A percentile compares a stretch with the other conserved stretches of the same genome.
Evolutionary conservation across 2,888 invertebrate genomes (phyloP).

Genomic region (Drosophila barbarae): DNA sequence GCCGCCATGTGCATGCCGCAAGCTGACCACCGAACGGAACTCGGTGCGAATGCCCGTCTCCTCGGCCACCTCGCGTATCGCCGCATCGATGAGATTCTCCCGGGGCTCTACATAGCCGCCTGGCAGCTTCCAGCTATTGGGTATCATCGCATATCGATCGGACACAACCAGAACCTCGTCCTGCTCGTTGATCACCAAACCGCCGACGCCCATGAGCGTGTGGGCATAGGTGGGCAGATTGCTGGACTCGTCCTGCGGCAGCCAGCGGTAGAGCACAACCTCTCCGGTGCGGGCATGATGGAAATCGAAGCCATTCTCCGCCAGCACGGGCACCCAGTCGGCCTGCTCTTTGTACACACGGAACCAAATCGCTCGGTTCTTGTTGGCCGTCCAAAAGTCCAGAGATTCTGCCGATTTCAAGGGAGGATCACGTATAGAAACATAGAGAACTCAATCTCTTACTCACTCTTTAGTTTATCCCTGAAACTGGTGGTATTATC

Average conservation of each 20-base stretch:
- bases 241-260: slow-evolving; percentile 82
- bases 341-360: slow-evolving; percentile 86
- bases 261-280: slow-evolving; percentile 91
- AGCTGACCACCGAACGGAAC: slow-evolving; percentile 87
- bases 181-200: slow-evolving; percentile 87
- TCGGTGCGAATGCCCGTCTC: slow-evolving; percentile 91
- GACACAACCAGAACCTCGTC: slow-evolving; percentile 89
- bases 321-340: slow-evolving; percentile 87
- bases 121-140: slow-evolving; percentile 90
- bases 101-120: slow-evolving; percentile 94
- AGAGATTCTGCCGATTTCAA: slow-evolving; percentile 83
- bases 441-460: fast-evolving
- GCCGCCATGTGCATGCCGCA: slow-evolving; percentile 88
- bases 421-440: not conserved
- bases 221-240: slow-evolving; percentile 88
- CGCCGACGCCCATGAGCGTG: slow-evolving; percentile 91
- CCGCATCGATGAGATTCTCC: slow-evolving; percentile 91
- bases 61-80: slow-evolving; percentile 91
- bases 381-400: slow-evolving; percentile 83
- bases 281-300: slow-evolving; percentile 91
- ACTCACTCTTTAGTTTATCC: slow-evolving; percentile 23
- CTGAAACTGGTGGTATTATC: slow-evolving; percentile 76
- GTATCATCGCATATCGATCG: slow-evolving; percentile 82
- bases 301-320: slow-evolving; percentile 89
- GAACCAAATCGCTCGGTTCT: slow-evolving; percentile 90